Base-by-base conservation (phyloP, 2,888 invertebrate species). In the Clanis bilineata region DNA sequence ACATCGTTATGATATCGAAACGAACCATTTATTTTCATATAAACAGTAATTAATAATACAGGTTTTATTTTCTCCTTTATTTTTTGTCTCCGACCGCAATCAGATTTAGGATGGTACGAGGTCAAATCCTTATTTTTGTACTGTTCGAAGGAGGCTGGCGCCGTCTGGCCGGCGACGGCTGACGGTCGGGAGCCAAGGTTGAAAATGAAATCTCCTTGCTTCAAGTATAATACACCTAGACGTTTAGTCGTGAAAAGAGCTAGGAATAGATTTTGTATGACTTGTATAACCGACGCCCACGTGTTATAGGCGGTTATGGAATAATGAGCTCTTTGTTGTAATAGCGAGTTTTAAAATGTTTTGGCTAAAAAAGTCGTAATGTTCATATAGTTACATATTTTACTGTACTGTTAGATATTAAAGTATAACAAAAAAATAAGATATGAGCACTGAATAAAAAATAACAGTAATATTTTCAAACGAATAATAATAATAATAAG, bases 131-230 rank as follows among this genome's bases (percentile, higher is more conserved):
- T 56, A 56, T 59, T 59, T 55, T 59, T 25, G 59, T 59, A 22
- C 32, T 41, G 56, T 15, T 56, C 9, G 18, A 36, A 36, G 12
- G 25, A 41, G 41, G 41, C 41, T 41, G 75, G 76, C 75, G 75
- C 75, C 75, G 75, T 75, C 75, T 75, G 65, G 75, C 66, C 75
- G 75, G 68, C 44, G 38, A 62, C 47, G 70, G 67, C 73, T 72
- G 64, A 69, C 70, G 66, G 71, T 67, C 64, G 68, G 64, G 63
- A 59, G 60, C 60, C 70, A 74, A 76, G 76, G 75, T 73, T 72
- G 62, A 57, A 56, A 70, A 66, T 69, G 68, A 69, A 65, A 68
- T 67, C 57, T 41, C n/a, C 25, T 61, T 51, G 57, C 58, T 38
- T 23, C n/a, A n/a, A n/a, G n/a, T n/a, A n/a, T n/a, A n/a, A 25